Base-by-base conservation (phyloP, 2,113 vertebrate genomes). In the Pampusana beccarii region DNA sequence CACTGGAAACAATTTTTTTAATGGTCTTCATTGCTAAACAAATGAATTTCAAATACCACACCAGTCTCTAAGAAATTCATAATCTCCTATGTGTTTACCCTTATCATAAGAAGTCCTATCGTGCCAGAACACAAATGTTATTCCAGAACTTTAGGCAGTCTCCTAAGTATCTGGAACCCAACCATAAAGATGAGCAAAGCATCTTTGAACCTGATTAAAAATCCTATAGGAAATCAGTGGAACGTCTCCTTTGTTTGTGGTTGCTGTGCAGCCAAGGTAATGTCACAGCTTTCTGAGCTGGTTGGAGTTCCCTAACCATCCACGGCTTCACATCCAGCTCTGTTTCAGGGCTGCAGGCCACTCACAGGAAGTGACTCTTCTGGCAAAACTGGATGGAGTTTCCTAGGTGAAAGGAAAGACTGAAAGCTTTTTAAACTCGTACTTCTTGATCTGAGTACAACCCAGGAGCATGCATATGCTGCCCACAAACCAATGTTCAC, bases 401-500 rank as follows among this genome's bases (percentile, higher is more conserved):
- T 75, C 48, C 26, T 44, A 71, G 5, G 36, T 4, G 13, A 40
- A 72, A 88, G 3, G 6, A 36, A 10, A 72, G n/a, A 51, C 1
- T 51, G 38, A 42, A 25, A 51, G 18, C 8, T 74, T 40, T 67
- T 67, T 66, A 19, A 74, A 62, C 5, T 28, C 21, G 24, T 42
- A 44, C 2, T 56, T 79, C 69, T n/a, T 21, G 11, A 16, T 60
- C 13, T 0, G 0, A 46, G 17, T 64, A 53, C 25, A 86, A 75
- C 4, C 2, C 6, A 17, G 7, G 26, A 70, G 42, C 7, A 61
- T 18, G 13, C 17, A 69, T 20, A 34, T 1, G 4, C 29, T 61
- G 54, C 46, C 69, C 19, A 62, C 2, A 86, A 80, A 72, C 7
- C 16, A 33, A 11, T 9, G 11, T 5, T 36, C 46, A n/a, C 51